phyloP scores from a whole-genome alignment of 2,888 invertebrate species.

The Calephelis perditalis region DNA sequence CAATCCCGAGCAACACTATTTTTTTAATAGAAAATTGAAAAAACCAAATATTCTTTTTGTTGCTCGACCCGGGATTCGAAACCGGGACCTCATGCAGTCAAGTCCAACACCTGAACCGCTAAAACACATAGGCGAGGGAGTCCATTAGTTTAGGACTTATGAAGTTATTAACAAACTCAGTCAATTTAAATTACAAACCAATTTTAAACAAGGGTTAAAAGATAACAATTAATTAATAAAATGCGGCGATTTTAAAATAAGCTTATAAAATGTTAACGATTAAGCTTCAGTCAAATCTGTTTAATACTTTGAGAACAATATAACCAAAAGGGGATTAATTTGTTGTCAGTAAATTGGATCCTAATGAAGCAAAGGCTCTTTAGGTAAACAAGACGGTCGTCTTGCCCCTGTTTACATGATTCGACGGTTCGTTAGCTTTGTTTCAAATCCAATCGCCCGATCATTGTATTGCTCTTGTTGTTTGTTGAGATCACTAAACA shows the following conservation, averaged over 20 bases:
- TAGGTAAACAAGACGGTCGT: conserved; percentile 76
- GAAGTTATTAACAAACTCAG: no score
- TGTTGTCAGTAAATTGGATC: conserved; percentile 77
- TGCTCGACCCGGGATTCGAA: no score
- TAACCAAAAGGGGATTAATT: conserved; percentile 62
- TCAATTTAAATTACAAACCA: no score
- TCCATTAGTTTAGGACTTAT: no score
- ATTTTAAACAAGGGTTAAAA: not conserved
- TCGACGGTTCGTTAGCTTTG: conserved; percentile 77
- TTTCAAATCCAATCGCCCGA: conserved; percentile 69
- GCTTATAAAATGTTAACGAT: not conserved
- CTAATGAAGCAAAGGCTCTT: conserved; percentile 78
- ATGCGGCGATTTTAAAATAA: not conserved
- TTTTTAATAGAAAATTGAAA: no score
- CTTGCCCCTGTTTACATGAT: conserved; percentile 75
- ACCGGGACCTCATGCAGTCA: no score
- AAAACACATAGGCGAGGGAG: no score
- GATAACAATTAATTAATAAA: not conserved
- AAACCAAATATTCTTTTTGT: no score
- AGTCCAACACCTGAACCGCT: no score
- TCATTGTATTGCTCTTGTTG: conserved; percentile 38
- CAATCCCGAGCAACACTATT: no score
- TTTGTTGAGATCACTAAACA: conserved; percentile 28
- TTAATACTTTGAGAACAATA: conserved; percentile 29
- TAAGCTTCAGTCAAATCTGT: conserved; percentile 23